Conservation (phyloP, 2,113 vertebrate genomes). For the Anhinga rufa region DNA sequence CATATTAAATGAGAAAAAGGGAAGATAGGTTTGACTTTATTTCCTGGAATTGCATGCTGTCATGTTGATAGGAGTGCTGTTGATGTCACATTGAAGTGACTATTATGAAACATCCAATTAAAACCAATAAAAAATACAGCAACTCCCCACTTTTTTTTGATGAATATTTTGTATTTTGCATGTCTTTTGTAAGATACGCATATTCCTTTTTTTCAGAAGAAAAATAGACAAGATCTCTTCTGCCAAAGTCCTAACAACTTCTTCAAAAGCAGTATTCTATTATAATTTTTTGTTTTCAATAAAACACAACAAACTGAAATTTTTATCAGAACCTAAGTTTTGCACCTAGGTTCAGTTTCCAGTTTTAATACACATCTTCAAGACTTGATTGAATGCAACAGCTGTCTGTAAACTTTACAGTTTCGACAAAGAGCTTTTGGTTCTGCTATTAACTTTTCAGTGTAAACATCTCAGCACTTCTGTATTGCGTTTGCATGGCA, state of each 20-base stretch:
- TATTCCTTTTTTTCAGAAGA: background rate
- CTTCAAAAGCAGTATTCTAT: background rate
- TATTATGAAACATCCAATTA: background rate
- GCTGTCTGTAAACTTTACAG: background rate
- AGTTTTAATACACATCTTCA: background rate
- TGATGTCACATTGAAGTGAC: background rate
- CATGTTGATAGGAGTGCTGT: background rate
- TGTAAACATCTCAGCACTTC: background rate
- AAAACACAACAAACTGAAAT: background rate
- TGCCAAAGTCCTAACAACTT: background rate
- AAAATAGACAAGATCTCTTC: background rate
- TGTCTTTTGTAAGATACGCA: background rate
- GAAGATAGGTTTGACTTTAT: background rate
- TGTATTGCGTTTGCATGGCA: too few species aligned
- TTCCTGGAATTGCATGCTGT: background rate
- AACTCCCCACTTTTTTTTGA: background rate
- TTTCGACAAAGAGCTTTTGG: background rate
- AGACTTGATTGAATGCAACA: background rate
- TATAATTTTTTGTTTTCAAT: background rate
- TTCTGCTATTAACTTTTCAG: background rate
- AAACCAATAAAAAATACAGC: background rate
- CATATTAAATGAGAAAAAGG: background rate
- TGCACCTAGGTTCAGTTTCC: background rate
- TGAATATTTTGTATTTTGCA: background rate
- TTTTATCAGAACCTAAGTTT: background rate